These are phyloP conservation scores for Apotomis betuletana DNA, from an alignment of 2,888 invertebrate genomes.

Conservation along the genomic window DNA sequence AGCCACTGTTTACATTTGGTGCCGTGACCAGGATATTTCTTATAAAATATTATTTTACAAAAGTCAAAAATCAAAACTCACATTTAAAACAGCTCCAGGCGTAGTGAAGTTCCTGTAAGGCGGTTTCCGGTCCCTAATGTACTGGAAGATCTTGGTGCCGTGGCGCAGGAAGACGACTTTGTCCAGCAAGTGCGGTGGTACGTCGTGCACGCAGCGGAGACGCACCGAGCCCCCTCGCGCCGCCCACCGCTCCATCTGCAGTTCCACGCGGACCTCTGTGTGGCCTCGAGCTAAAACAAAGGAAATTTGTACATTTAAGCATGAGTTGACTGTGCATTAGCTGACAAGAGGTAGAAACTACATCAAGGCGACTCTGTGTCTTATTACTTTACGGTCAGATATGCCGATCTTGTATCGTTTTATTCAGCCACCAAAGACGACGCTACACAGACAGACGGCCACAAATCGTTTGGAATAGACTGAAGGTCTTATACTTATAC, in stretches of 20 bases:
- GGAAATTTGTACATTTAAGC: neutral
- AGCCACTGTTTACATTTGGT: neutral
- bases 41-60: neutral
- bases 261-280: conserved; percentile 85
- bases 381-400: too few relatives aligned
- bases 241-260: conserved; percentile 88
- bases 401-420: too few relatives aligned
- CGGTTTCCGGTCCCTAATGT: conserved; percentile 89
- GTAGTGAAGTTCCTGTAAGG: conserved; percentile 87
- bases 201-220: conserved; percentile 90
- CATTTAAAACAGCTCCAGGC: conserved; percentile 89
- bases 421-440: too few relatives aligned
- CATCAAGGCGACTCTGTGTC: too few relatives aligned
- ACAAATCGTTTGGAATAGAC: too few relatives aligned
- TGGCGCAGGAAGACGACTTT: conserved; percentile 90
- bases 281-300: conserved; percentile 71
- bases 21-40: neutral
- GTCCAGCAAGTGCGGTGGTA: conserved; percentile 88
- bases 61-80: conserved; percentile 74
- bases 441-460: too few relatives aligned
- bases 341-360: too few relatives aligned
- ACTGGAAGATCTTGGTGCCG: conserved; percentile 90
- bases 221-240: conserved; percentile 88
- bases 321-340: too few relatives aligned
- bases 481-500: too few relatives aligned